phyloP scores from a whole-genome alignment of 1,140 invertebrate species.

The Drosophila kikkawai region DNA sequence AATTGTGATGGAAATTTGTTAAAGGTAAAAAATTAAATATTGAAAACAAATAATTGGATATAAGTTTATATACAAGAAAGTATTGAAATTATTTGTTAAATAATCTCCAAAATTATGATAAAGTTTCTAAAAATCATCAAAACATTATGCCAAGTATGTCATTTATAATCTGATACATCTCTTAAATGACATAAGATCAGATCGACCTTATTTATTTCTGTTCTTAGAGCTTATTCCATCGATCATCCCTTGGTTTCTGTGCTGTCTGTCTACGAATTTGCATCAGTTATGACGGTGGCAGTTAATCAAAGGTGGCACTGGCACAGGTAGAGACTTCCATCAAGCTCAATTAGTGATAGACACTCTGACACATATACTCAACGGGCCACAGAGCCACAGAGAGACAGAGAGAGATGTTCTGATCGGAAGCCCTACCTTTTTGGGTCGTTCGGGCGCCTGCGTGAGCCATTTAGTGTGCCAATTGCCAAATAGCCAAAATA shows the following conservation, averaged over 20 bases:
- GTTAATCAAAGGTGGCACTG: slow-evolving; percentile 66
- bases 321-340: slow-evolving; percentile 33
- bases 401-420: slow-evolving; percentile 31
- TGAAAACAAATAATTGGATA: too few relatives aligned
- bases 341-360: slow-evolving; percentile 72
- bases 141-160: background rate
- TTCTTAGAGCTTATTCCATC: background rate
- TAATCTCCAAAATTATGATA: background rate
- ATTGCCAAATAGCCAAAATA: slow-evolving; percentile 62
- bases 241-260: slow-evolving; percentile 1
- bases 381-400: slow-evolving; percentile 50
- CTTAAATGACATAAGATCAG: background rate
- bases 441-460: slow-evolving; percentile 43
- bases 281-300: slow-evolving; percentile 69
- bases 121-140: background rate
- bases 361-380: slow-evolving; percentile 78
- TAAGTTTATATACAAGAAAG: too few relatives aligned
- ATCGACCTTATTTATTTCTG: slow-evolving; percentile 3
- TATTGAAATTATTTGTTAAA: background rate
- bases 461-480: slow-evolving; percentile 65
- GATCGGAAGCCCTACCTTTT: slow-evolving; percentile 66
- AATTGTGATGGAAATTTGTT: background rate
- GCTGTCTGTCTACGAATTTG: slow-evolving; percentile 54
- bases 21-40: too few relatives aligned
- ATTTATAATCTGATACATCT: background rate